Base-by-base conservation (phyloP, 2,797 vertebrate species). In the Rhyacichthys aspro region DNA sequence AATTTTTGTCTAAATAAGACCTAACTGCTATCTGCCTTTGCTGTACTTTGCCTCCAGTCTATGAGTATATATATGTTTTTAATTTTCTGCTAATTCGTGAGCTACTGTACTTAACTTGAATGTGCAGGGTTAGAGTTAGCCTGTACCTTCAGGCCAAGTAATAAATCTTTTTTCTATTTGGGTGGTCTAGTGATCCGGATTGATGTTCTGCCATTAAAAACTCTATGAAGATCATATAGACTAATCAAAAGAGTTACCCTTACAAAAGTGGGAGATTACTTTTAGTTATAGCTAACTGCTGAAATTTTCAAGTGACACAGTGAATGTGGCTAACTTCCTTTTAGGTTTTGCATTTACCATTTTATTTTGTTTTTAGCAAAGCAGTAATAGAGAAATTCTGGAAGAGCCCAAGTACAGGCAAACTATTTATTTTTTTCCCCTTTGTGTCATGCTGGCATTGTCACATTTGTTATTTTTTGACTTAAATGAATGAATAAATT, bases 91-190 rank as follows among this genome's bases (percentile, higher is more conserved):
- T 58, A 55, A 63, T 69, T 64, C 59, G 53, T 55, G 41, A 78
- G 52, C 54, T 43, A 1, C 68, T 55, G 18, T 62, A 12, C 67
- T 68, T 43, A 45, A 42, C 57, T 23, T 44, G 18, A 67, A 33
- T 47, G 67, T 59, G 50, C 28, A 16, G 43, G 44, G 47, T 28
- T 28, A 28, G 23, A 3, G 3, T 28, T 28, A 28, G 23, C 23
- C 61, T 63, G 70, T 60, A 65, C 50, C 68, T 61, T 48, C 55
- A 64, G 62, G 63, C 55, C 7, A 36, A 57, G 60, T 59, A 52
- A 72, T 72, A 61, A 72, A 74, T 56, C 41, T 42, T 63, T 55
- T 23, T 44, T 55, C 67, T 70, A 38, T 57, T 17, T 72, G 63
- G 70, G 76, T 73, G 80, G 74, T 79, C 65, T 53, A 0, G 18